These are phyloP conservation scores for Monodelphis domestica DNA, from an alignment of 2,797 vertebrate species.

Conservation along the genomic window DNA sequence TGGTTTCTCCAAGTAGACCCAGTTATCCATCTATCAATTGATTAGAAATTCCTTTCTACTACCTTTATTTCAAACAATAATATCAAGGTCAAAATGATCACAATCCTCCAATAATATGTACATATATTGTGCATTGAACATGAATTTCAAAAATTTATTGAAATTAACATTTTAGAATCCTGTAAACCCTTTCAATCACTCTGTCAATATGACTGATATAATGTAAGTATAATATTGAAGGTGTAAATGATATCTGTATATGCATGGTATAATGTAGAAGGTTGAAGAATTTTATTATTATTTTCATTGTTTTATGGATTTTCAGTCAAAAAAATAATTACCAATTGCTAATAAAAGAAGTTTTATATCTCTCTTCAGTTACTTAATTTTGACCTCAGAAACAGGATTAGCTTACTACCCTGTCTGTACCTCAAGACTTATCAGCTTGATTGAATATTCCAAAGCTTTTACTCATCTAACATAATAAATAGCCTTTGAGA, in stretches of 20 bases:
- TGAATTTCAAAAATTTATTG: neutral
- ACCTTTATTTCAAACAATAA: neutral
- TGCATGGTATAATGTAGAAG: neutral
- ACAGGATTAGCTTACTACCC: neutral
- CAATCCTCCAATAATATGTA: neutral
- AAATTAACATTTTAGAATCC: neutral
- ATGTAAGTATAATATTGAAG: too few species aligned
- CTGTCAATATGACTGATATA: neutral
- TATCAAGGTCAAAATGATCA: neutral
- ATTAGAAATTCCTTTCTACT: neutral
- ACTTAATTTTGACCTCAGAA: neutral
- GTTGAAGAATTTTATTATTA: neutral
- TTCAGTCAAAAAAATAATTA: neutral
- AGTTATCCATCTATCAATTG: neutral
- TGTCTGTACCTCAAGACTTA: neutral
- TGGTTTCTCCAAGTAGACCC: neutral
- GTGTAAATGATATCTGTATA: too few species aligned
- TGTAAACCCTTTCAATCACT: neutral
- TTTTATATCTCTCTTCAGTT: neutral
- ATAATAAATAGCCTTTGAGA: neutral
- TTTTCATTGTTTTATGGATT: neutral
- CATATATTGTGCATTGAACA: neutral
- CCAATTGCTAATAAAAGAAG: neutral
- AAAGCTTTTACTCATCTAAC: neutral
- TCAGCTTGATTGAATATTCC: neutral